Conservation (phyloP, 1,140 invertebrate species). For the Zaprionus africanus region DNA sequence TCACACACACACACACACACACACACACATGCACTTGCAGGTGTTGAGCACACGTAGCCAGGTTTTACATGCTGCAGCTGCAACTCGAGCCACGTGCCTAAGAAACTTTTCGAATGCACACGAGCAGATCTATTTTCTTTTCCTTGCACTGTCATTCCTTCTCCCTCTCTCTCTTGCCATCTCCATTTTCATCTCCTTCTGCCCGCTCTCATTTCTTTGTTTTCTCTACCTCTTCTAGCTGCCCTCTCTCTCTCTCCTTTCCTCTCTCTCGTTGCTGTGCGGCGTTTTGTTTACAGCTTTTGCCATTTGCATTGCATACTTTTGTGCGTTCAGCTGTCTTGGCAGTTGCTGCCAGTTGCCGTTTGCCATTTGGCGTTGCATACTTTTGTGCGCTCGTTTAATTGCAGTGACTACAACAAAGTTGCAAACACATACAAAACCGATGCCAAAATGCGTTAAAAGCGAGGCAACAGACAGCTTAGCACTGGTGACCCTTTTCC, state of each 20-base stretch:
- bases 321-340: constrained; percentile 56
- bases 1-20: neutral
- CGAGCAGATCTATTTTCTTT: neutral
- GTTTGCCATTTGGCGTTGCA: constrained; percentile 28
- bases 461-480: constrained; percentile 3
- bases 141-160: neutral
- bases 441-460: constrained; percentile 2
- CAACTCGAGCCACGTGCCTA: constrained; percentile 34
- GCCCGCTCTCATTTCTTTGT: neutral
- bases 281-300: constrained; percentile 52
- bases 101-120: constrained; percentile 12
- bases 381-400: constrained; percentile 68
- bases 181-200: neutral
- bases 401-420: constrained; percentile 59
- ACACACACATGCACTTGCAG: constrained; percentile 29
- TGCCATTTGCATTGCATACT: constrained; percentile 42
- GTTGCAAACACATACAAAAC: constrained; percentile 28
- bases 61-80: constrained; percentile 22
- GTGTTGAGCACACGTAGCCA: constrained; percentile 67
- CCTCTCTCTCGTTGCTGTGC: constrained; percentile 12
- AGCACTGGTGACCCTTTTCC: neutral
- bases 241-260: neutral
- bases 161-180: neutral
- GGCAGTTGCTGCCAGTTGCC: constrained; percentile 7
- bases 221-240: neutral